Percentiles rank a stretch among this genome's conserved stretches.
Evolutionary conservation across 2,113 vertebrate species (phyloP).

Genomic region (Rana temporaria): DNA sequence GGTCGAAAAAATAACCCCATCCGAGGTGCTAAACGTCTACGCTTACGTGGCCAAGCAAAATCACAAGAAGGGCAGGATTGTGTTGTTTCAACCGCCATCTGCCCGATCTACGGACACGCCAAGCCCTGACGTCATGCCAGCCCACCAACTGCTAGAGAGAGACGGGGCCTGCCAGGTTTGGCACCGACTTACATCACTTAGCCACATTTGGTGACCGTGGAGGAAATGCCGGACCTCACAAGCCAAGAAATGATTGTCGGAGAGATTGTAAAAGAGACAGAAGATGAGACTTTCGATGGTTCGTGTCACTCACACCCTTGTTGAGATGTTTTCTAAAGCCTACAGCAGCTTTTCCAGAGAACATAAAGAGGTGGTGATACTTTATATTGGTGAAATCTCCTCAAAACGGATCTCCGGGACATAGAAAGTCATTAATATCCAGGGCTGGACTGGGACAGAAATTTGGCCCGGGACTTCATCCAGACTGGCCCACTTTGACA

Average conservation of each 20-base stretch:
- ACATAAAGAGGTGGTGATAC: too few relatives aligned
- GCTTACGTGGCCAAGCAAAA: background rate
- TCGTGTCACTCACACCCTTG: too few relatives aligned
- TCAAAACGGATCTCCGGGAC: constrained; percentile 3
- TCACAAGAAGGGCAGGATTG: background rate
- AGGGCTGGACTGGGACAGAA: too few relatives aligned
- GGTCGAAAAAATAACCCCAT: background rate
- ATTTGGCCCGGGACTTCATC: too few relatives aligned
- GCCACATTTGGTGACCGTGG: background rate
- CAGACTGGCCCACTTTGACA: too few relatives aligned
- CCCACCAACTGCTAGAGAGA: background rate
- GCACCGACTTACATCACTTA: background rate
- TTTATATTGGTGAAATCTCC: too few relatives aligned
- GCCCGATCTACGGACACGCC: background rate
- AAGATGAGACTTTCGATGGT: background rate
- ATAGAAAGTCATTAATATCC: background rate
- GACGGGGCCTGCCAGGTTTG: background rate
- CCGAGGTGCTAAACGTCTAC: background rate
- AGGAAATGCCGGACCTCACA: background rate
- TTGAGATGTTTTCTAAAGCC: too few relatives aligned
- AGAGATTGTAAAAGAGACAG: background rate
- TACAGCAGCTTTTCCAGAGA: too few relatives aligned
- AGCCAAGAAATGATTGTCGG: background rate
- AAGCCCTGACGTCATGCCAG: constrained; percentile 60
- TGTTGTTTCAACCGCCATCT: constrained; percentile 59